phyloP scores from a whole-genome alignment of 2,888 invertebrate species.

The Oligia fasciuncula region DNA sequence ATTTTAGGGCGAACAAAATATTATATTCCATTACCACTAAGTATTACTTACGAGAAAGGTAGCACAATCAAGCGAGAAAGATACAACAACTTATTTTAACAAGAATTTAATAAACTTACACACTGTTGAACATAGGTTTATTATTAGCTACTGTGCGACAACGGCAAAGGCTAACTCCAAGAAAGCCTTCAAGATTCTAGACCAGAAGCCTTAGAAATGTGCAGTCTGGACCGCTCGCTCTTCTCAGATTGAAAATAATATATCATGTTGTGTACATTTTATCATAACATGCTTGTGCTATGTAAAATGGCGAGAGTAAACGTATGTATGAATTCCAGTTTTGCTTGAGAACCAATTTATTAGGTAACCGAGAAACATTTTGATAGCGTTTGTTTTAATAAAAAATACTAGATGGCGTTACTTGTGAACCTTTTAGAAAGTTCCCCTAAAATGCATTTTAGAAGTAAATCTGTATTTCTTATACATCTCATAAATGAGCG shows the following conservation, averaged over 20 bases:
- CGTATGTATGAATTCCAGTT: neutral
- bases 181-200: constrained; percentile 36
- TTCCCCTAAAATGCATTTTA: neutral
- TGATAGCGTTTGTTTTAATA: neutral
- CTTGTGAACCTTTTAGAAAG: neutral
- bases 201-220: constrained; percentile 34
- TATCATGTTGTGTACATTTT: constrained; percentile 7
- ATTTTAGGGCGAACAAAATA: neutral
- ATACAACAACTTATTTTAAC: neutral
- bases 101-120: constrained; percentile 12
- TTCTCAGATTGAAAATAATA: constrained; percentile 22
- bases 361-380: neutral
- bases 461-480: neutral
- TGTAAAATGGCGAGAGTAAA: neutral
- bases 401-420: constrained; percentile 9
- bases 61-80: neutral
- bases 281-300: neutral
- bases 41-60: neutral
- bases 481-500: constrained; percentile 1
- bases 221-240: neutral
- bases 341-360: constrained; percentile 9
- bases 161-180: neutral
- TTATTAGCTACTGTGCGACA: neutral
- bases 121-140: neutral
- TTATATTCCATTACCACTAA: neutral